Base-by-base conservation (phyloP, 53 echinoderm and acorn worm genomes). In the Actinopyga echinites region DNA sequence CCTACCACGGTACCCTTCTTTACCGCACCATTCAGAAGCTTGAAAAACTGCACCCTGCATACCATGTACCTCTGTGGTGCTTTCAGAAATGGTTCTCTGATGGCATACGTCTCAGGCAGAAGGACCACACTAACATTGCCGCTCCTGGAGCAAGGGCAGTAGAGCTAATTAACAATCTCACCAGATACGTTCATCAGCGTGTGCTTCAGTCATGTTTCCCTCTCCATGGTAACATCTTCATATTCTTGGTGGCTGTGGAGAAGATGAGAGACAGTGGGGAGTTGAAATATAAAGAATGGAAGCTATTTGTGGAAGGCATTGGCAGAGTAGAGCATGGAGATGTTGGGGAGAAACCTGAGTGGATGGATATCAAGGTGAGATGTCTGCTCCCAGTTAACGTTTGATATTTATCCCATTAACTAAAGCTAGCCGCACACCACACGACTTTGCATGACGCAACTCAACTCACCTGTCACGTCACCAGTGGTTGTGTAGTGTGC, bases 1-100 rank as follows among this genome's bases (percentile, higher is more conserved):
- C 99, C 24, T 62, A 91, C 40, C 99, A 95, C 37, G 99, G 94
- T 2, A 84, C 99, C 25, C 88, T 95, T 54, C 87, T 99, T 24
- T 95, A 90, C 84, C 34, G 73, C 25, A 86, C 89, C 82, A 71
- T 91, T 79, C 83, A 90, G 31, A 49, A 69, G 33, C 55, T 92
- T 32, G 69, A 84, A 8, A 60, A 57, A 45, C 88, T 95, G 9
- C 92, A 92, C 24, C 94, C 97, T 1, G 75, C 92, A 35, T 95
- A 99, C 85, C 84, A 95, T 85, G 75, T 90, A 2, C 90, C 88
- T 0, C 79, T 87, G 31, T 36, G 79, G 1, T 77, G 75, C 53
- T 99, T 91, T 77, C 34, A 75, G 52, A 30, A 54, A 15, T 90
- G 95, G 90, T 94, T 82, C 85, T 26, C 29, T 38, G 71, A 89